phyloP scores from a whole-genome alignment of 2,797 vertebrate genomes.

The Yasuhikotakia modesta region DNA sequence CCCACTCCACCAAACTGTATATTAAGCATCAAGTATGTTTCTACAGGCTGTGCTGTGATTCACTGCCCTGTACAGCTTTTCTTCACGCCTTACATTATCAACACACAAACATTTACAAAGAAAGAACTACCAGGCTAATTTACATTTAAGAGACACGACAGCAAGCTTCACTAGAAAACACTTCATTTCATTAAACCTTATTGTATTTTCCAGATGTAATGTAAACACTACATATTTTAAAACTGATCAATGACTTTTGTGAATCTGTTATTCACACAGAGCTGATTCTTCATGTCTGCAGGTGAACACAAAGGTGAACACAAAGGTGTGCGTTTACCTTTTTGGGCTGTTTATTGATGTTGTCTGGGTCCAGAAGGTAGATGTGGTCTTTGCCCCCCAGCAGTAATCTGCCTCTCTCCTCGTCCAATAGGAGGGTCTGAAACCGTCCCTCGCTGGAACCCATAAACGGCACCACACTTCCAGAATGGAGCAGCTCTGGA shows the following conservation, averaged over 20 bases:
- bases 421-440: conserved; percentile 91
- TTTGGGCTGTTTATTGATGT: conserved; percentile 86
- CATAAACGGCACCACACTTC: conserved; percentile 88
- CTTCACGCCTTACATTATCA: background rate
- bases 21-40: background rate
- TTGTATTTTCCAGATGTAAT: conserved; percentile 17
- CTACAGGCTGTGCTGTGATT: background rate
- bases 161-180: conserved; percentile 8
- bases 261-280: no score
- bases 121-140: background rate
- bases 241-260: background rate
- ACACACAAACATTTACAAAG: background rate
- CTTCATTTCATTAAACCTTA: background rate
- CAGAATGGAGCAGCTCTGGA: conserved; percentile 89
- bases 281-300: conserved; percentile 39
- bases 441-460: conserved; percentile 87
- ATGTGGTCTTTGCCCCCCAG: conserved; percentile 91
- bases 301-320: conserved; percentile 40
- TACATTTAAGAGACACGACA: background rate
- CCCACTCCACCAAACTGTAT: no score
- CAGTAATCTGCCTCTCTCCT: conserved; percentile 88
- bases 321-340: conserved; percentile 78
- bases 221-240: conserved; percentile 1
- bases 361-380: conserved; percentile 88
- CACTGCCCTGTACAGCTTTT: background rate